These are phyloP conservation scores for Caradrina clavipalpis DNA, from an alignment of 2,888 invertebrate genomes.

Conservation along the genomic window DNA sequence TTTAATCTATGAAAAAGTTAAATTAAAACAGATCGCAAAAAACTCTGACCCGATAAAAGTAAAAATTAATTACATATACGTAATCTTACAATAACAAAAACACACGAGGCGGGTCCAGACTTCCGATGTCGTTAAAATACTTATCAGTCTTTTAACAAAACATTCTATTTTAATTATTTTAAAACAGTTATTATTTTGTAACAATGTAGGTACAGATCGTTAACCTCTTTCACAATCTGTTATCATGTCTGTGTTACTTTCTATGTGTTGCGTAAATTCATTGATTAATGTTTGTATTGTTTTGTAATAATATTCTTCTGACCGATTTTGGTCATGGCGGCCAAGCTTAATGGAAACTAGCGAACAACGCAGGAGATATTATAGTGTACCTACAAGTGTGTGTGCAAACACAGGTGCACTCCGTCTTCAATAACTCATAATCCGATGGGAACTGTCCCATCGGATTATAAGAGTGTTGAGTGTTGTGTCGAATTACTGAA, in stretches of 20 bases:
- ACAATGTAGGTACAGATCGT: constrained; percentile 1
- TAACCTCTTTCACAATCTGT: constrained; percentile 34
- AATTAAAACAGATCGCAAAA: not conserved
- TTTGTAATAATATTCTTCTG: no score
- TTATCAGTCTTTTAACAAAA: constrained; percentile 27
- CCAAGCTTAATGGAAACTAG: no score
- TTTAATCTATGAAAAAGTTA: no score
- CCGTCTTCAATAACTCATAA: no score
- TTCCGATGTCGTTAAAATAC: constrained; percentile 15
- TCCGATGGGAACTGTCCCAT: no score
- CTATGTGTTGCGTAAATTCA: constrained; percentile 33
- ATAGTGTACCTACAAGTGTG: no score
- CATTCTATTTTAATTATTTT: not conserved
- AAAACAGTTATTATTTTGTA: constrained; percentile 15
- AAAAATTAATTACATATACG: not conserved
- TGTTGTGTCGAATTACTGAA: no score
- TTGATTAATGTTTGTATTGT: constrained; percentile 11
- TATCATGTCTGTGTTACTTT: constrained; percentile 44
- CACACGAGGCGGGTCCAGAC: constrained; percentile 10
- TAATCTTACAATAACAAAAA: constrained; percentile 11
- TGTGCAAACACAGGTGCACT: no score
- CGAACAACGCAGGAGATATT: no score
- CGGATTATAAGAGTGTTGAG: no score
- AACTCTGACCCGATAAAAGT: not conserved
- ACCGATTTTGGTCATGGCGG: no score